These are phyloP conservation scores for Lophotriccus pileatus DNA, from an alignment of 2,797 vertebrate species.

Conservation along the genomic window DNA sequence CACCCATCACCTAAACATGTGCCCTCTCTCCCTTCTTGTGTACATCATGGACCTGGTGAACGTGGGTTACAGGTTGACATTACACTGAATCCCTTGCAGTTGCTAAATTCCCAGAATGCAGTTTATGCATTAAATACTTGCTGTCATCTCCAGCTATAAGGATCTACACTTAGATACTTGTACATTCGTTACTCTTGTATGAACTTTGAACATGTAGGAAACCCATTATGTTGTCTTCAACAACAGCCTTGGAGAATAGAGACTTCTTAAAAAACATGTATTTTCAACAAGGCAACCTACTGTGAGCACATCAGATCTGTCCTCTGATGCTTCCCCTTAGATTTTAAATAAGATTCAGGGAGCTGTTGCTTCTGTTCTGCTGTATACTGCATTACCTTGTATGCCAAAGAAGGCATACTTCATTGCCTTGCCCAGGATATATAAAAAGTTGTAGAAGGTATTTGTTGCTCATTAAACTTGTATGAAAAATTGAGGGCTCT, in stretches of 20 bases:
- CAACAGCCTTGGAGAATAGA: not conserved
- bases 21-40: not conserved
- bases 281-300: not conserved
- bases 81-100: not conserved
- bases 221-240: not conserved
- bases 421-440: not conserved
- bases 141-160: not conserved
- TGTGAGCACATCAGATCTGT: not conserved
- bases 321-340: not conserved
- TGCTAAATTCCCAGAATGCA: not conserved
- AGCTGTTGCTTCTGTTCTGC: not conserved
- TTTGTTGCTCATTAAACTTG: not conserved
- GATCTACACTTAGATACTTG: not conserved
- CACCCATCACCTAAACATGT: fast-evolving
- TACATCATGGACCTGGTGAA: not conserved
- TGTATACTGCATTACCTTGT: not conserved
- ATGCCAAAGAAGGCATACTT: not conserved
- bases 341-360: not conserved
- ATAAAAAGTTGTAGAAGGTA: not conserved
- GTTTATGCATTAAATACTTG: not conserved
- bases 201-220: not conserved
- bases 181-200: not conserved
- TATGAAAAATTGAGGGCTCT: not conserved
- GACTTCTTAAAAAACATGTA: not conserved
- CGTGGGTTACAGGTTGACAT: not conserved